Evolutionary conservation across 2,113 vertebrate genomes (phyloP), one percentile per base, ranked within the genome.

Genomic region (Probosciger aterrimus): DNA sequence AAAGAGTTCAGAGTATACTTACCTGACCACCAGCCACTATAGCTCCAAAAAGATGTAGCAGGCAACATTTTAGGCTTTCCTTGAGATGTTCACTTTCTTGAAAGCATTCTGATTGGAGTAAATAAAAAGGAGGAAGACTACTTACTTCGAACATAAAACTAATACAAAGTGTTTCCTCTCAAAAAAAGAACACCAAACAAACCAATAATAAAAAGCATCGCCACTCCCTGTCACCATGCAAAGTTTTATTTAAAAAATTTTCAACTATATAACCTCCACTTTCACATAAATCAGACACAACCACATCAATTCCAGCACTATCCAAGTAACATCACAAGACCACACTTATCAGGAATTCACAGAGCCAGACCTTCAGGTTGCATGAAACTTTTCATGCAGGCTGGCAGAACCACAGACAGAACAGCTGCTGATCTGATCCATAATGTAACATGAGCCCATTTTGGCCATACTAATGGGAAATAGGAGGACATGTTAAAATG

Each of bases 41-140:
- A 77, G 99, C 99, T 96, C 99, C 99, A 97, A 99, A 99, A 74
- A 99, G 98, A 97, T 99, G 99, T 35, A 99, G 97, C 77, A 99
- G 95, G 91, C 99, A 99, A 97, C 99, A 99, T 82, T 99, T 99
- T 68, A 99, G 97, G 93, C 98, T 99, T 96, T 99, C 99, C 94
- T 99, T 99, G 92, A 99, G 99, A 97, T 99, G 99, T 90, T 99
- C 99, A 35, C 99, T 99, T 97, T 99, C 99, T 97, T 99, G 99
- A 98, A 99, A 99, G 98, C 99, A 99, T 95, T 99, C 99, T 99
- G 97, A 82, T 74, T 28, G 85, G 22, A 90, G 69, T 84, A 89
- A 73, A 92, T 12, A 97, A 86, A 96, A 90, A 95, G 24, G 68
- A 91, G 6, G 17, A 71, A 2, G 7, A 75, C 62, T 92, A 47